phyloP scores from a whole-genome alignment of 2,888 invertebrate species.

The Scelioninae gen. 2 region DNA sequence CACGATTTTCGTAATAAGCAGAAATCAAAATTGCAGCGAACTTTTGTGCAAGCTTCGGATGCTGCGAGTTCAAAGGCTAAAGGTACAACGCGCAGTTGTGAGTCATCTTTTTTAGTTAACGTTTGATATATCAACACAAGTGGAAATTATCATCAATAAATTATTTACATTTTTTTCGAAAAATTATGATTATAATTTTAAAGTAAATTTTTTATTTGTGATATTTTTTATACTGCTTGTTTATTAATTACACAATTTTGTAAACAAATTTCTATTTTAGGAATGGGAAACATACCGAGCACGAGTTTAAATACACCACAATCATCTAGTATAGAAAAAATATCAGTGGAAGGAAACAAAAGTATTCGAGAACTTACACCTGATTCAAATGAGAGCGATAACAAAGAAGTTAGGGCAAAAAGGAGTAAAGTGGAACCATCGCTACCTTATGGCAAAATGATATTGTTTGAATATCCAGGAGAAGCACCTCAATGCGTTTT shows the following conservation, averaged over 20 bases:
- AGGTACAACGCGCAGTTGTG: slow-evolving; percentile 77
- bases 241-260: no score
- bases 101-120: slow-evolving; percentile 61
- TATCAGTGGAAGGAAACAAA: not conserved
- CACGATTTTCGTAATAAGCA: slow-evolving; percentile 82
- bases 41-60: slow-evolving; percentile 86
- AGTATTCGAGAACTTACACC: no score
- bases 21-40: slow-evolving; percentile 81
- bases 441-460: slow-evolving; percentile 68
- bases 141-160: no score
- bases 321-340: slow-evolving; percentile 20
- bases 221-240: no score
- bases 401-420: no score
- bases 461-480: slow-evolving; percentile 69
- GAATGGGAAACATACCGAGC: slow-evolving; percentile 41
- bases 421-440: not conserved
- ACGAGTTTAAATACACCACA: slow-evolving; percentile 27
- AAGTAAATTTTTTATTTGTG: no score
- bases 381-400: no score
- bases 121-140: no score
- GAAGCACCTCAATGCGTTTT: slow-evolving; percentile 68
- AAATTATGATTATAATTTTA: no score
- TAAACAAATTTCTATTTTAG: slow-evolving; percentile 34
- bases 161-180: no score
- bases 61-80: slow-evolving; percentile 87